Base-by-base conservation (phyloP, 2,888 invertebrate genomes). In the Pseudococcus jackbeardsleyi region DNA sequence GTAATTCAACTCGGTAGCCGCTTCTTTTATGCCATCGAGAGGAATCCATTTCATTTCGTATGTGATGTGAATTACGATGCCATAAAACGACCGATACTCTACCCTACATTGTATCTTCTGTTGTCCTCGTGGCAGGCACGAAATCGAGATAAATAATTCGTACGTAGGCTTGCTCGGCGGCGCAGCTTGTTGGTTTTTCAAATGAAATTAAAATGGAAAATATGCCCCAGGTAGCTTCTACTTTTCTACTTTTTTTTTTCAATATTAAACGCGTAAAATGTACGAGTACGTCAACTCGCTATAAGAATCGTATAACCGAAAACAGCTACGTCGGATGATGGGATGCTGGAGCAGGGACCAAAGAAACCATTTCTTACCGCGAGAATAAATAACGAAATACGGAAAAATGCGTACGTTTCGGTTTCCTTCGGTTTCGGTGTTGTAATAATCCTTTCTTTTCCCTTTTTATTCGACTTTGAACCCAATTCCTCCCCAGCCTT, bases 31-130 rank as follows among this genome's bases (percentile, higher is more conserved):
- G 22, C 22, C 64, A 22, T 64, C 22, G 9, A 64, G 1, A 64
- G 22, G 22, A 64, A 64, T 64, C 22, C 64, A 64, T 64, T 59
- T 59, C 54, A 54, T 54, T n/a, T 59, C 64, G 64, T 64, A 64
- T 64, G 22, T 64, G 64, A 64, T 22, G 9, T 22, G 64, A 64
- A 64, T 64, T 59, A 59, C 59, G 59, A 59, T 59, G 19, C 19
- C 59, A 9, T 59, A 59, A 59, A 59, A 59, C 19, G 19, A 59
- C 59, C 59, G 59, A 59, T 59, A 59, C 50, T 59, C 1, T 59
- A 59, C 59, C 59, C 59, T 59, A 59, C 59, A 59, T 59, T 59
- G 59, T 59, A 59, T 19, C 59, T 59, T 54, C 6, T 19, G 26
- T 33, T 59, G 8, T 59, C 59, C 7, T n/a, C n/a, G n/a, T 59